Percentiles rank a stretch among this genome's conserved stretches.
These are phyloP conservation scores for Pyrocoelia pectoralis DNA, from an alignment of 2,888 invertebrate genomes.

Conservation along the genomic window DNA sequence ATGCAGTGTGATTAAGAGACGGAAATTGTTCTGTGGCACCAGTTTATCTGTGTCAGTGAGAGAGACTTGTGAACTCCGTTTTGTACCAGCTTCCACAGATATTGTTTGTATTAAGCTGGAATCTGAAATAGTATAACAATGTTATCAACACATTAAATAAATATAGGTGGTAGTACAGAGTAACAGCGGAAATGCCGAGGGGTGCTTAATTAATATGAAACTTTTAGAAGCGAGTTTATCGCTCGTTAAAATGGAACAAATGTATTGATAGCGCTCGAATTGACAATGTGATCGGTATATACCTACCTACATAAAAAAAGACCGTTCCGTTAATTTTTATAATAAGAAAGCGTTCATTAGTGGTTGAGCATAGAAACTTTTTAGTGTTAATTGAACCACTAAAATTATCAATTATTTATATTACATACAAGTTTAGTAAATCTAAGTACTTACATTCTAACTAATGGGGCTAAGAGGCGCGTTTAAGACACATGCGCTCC, in stretches of 20 bases:
- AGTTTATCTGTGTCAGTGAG: slow-evolving; percentile 56
- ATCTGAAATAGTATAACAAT: slow-evolving; percentile 35
- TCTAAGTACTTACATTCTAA: slow-evolving; percentile 43
- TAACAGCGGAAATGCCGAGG: slow-evolving; percentile 16
- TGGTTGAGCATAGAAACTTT: slow-evolving; percentile 17
- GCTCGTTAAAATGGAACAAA: slow-evolving; percentile 21
- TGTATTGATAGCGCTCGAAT: slow-evolving; percentile 8
- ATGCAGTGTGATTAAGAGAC: slow-evolving; percentile 59
- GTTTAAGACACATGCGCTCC: slow-evolving; percentile 42
- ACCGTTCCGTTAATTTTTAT: slow-evolving; percentile 19
- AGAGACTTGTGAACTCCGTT: slow-evolving; percentile 39
- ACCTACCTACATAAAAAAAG: slow-evolving; percentile 11
- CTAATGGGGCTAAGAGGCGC: slow-evolving; percentile 36
- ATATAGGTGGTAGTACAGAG: slow-evolving; percentile 24
- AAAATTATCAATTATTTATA: slow-evolving; percentile 21
- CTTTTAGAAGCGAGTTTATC: slow-evolving; percentile 10
- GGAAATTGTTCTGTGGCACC: slow-evolving; percentile 59
- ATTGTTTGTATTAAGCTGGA: slow-evolving; percentile 33
- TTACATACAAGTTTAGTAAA: slow-evolving; percentile 40
- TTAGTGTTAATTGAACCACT: slow-evolving; percentile 21
- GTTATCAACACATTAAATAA: slow-evolving; percentile 34
- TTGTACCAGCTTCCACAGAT: slow-evolving; percentile 29
- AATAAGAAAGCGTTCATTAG: slow-evolving; percentile 22
- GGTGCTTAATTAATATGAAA: slow-evolving; percentile 19
- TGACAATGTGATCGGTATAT: slow-evolving; percentile 6